phyloP scores from a whole-genome alignment of 2,888 invertebrate species.

The Brachylomia viminalis region DNA sequence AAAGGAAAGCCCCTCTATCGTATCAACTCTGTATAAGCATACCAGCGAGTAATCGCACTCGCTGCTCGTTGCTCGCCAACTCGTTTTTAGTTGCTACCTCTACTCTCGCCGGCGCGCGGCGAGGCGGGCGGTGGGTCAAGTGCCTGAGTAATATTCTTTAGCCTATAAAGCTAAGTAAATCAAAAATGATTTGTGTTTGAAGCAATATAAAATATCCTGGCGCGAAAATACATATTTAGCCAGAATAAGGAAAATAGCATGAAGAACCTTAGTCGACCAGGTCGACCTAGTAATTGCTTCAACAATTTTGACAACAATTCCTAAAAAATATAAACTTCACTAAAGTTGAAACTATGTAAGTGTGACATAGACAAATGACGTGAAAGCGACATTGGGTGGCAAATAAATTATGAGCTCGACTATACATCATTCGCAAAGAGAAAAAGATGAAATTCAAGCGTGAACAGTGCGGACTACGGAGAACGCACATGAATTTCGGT shows the following conservation, averaged over 20 bases:
- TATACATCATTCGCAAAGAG: neutral
- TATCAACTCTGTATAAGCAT: too few species aligned
- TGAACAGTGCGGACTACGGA: neutral
- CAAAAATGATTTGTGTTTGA: conserved; percentile 16
- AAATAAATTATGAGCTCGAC: neutral
- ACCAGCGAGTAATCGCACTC: too few species aligned
- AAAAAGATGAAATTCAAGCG: neutral
- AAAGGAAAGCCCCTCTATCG: too few species aligned
- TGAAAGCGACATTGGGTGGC: neutral
- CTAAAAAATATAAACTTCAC: neutral
- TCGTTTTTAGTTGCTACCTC: too few species aligned
- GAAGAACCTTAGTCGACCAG: too few species aligned
- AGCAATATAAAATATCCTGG: neutral
- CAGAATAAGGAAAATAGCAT: neutral
- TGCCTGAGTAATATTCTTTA: conserved; percentile 38
- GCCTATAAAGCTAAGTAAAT: conserved; percentile 10
- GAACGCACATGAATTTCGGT: neutral
- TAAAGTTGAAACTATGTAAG: neutral
- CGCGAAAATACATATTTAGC: neutral
- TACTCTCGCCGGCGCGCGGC: too few species aligned
- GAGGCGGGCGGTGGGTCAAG: neutral
- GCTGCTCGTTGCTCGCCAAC: too few species aligned
- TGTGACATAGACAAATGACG: neutral
- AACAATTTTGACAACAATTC: neutral
- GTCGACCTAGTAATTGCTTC: neutral